phyloP scores from a whole-genome alignment of 2,888 invertebrate species.

The Platycheirus albimanus region DNA sequence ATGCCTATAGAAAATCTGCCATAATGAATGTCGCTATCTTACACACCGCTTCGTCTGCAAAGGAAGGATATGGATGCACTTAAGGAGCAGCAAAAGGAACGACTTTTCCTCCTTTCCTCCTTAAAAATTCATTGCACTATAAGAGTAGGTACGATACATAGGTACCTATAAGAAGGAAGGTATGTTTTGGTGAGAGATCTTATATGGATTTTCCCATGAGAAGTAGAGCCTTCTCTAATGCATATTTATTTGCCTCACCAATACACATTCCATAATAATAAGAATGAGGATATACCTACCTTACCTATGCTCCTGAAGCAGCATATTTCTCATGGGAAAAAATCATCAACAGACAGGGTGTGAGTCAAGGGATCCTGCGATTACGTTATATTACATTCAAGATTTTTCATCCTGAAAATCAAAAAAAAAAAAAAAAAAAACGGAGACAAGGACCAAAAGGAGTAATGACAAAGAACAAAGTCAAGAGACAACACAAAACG shows the following conservation, averaged over 20 bases:
- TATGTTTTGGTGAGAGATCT: slow-evolving; percentile 7
- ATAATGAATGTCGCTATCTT: slow-evolving; percentile 47
- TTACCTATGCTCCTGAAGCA: background rate
- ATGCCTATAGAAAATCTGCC: slow-evolving; percentile 19
- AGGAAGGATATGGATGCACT: slow-evolving; percentile 72
- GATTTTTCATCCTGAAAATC: slow-evolving; percentile 43
- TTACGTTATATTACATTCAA: slow-evolving; percentile 69
- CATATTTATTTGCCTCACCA: slow-evolving; percentile 68
- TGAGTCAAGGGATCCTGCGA: slow-evolving; percentile 48
- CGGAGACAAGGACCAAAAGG: slow-evolving; percentile 23
- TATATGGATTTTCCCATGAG: slow-evolving; percentile 61
- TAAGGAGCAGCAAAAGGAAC: slow-evolving; percentile 66
- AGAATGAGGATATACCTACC: background rate
- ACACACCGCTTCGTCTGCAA: slow-evolving; percentile 38
- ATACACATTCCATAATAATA: slow-evolving; percentile 35
- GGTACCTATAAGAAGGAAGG: too few relatives aligned
- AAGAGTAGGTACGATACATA: too few relatives aligned
- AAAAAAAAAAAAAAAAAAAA: background rate
- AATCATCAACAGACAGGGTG: slow-evolving; percentile 4
- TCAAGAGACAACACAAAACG: slow-evolving; percentile 8
- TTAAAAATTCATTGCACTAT: slow-evolving; percentile 60
- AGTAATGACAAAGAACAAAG: slow-evolving; percentile 36
- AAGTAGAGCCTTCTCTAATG: slow-evolving; percentile 48
- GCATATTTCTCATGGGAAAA: slow-evolving; percentile 40
- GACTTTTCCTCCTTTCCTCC: slow-evolving; percentile 61